Evolutionary conservation across 2,888 invertebrate species (phyloP), one percentile per base, ranked within the genome.

Genomic region (Oxyteleia sp.): DNA sequence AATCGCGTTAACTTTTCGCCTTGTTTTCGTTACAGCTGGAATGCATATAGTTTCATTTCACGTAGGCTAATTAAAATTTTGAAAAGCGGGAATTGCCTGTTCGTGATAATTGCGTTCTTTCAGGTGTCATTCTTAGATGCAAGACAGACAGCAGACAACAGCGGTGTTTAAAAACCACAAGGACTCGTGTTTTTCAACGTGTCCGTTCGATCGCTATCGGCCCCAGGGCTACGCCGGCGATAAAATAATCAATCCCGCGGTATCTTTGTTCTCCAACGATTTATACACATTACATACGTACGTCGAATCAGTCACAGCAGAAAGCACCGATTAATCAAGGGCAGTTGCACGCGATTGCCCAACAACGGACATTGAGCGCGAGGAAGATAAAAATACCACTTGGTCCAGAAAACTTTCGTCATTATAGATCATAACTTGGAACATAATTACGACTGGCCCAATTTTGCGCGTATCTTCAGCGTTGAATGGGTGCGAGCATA

Each of bases 251-350:
- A 61, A 69, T 51, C 55, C 32, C 15, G 78, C 53, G 51, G 69
- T 63, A 53, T 49, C 61, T 78, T 78, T 78, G 78, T 78, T 69
- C 43, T 45, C 38, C 7, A 66, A 18, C 49, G 47, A 75, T 64
- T 45, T 38, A 41, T 38, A 47, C 45, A 38, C 13, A 35, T 55
- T 45, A 32, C 16, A 8, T 47, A 20, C 29, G 16, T 35, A 26
- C 15, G 47, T 2, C 49, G 49, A 20, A 20, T 11, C 49, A 49
- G 20, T 20, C 49, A 2, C 18, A 8, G 7, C 72, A 51, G 51
- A 61, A 61, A 72, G 53, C 53, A 16, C 10, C 43, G 11, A 63
- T 35, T 51, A 49, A 75, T 63, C 74, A 64, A 64, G 64, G 74
- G 76, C 66, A 71, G 35, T 71, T 49, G 2, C 16, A 11, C 38